Percentiles rank a stretch among this genome's conserved stretches.
Conservation (phyloP, 1,140 invertebrate genomes). For the Zaprionus africanus region DNA sequence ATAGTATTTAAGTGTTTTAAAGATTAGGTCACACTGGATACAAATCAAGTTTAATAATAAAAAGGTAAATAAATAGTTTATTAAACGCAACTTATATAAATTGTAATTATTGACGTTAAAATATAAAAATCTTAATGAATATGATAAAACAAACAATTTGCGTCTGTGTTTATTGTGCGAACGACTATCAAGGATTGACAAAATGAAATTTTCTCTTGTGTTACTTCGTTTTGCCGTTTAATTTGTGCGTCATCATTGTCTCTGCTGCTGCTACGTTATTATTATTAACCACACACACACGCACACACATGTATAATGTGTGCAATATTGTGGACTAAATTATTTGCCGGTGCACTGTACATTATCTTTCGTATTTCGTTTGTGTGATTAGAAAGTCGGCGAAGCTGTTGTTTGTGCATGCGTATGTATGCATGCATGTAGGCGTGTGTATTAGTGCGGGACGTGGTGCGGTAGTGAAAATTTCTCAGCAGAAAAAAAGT, state of each 20-base stretch:
- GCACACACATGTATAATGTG: conserved; percentile 27
- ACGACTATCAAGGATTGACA: background rate
- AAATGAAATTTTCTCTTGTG: conserved; percentile 22
- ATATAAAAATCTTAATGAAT: background rate
- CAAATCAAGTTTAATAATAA: conserved; percentile 39
- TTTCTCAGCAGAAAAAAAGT: conserved; percentile 38
- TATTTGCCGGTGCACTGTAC: conserved; percentile 61
- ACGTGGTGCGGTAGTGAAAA: conserved; percentile 39
- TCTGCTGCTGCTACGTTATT: conserved; percentile 14
- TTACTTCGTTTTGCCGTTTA: conserved; percentile 53
- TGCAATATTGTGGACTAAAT: conserved; percentile 57
- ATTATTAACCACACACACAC: conserved; percentile 29
- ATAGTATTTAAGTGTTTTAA: background rate
- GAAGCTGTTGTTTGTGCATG: conserved; percentile 1
- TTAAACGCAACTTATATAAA: background rate
- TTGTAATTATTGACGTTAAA: background rate
- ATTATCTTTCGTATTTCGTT: conserved; percentile 38
- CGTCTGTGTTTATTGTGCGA: conserved; percentile 3
- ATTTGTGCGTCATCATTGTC: conserved; percentile 73
- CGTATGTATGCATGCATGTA: conserved; percentile 1
- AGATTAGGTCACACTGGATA: conserved; percentile 8
- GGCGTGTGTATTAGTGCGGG: conserved; percentile 16
- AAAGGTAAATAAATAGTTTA: conserved; percentile 46
- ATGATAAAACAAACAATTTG: background rate
- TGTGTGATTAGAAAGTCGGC: conserved; percentile 80